Percentiles rank a stretch among this genome's conserved stretches.
Evolutionary conservation across 2,113 vertebrate genomes (phyloP).

Genomic region (Circaetus gallicus): DNA sequence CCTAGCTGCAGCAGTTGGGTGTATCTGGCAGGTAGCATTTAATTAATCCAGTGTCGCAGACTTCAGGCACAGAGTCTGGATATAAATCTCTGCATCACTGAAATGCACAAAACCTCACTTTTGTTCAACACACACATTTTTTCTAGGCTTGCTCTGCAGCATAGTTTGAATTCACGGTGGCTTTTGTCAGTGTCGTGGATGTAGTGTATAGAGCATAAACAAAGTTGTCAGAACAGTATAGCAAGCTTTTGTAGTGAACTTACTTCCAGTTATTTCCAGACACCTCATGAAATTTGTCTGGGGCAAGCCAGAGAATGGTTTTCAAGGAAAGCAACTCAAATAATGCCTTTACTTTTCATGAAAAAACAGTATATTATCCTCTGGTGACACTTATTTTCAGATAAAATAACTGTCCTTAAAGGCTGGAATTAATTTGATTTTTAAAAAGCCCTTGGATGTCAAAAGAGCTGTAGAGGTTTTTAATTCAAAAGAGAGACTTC

Average conservation of each 20-base stretch:
- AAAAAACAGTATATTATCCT: not conserved
- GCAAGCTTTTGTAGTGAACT: not conserved
- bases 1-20: not conserved
- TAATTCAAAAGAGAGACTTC: not conserved
- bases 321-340: not conserved
- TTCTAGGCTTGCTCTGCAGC: not conserved
- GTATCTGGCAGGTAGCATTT: not conserved
- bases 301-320: not conserved
- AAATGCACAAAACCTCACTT: not conserved
- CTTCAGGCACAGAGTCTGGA: not conserved
- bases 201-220: not conserved
- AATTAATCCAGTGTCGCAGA: accelerated
- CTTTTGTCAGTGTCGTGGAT: not conserved
- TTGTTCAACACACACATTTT: not conserved
- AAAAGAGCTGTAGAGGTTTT: not conserved
- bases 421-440: not conserved
- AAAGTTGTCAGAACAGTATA: not conserved
- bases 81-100: not conserved
- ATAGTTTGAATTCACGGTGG: not conserved
- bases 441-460: not conserved
- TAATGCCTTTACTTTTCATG: not conserved
- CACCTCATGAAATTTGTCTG: not conserved
- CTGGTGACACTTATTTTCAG: not conserved
- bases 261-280: not conserved
- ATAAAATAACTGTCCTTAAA: not conserved